phyloP scores from a whole-genome alignment of 1,140 invertebrate species.

The Drosophila malerkotliana region DNA sequence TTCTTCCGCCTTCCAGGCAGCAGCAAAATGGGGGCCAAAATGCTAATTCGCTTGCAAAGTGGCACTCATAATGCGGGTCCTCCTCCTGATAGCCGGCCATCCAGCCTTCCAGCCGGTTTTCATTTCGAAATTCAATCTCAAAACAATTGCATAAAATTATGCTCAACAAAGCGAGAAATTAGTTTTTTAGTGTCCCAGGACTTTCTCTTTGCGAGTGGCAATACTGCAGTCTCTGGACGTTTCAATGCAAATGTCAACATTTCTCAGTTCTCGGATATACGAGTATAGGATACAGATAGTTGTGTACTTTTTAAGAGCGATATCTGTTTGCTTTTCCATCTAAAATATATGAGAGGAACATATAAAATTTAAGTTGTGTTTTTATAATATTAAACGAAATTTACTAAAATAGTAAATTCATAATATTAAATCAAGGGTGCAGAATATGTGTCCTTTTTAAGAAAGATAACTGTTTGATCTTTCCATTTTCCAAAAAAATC shows the following conservation, averaged over 20 bases:
- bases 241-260: slow-evolving; percentile 15
- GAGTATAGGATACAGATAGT: background rate
- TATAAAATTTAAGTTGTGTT: too few relatives aligned
- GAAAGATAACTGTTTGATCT: too few relatives aligned
- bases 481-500: too few relatives aligned
- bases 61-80: slow-evolving; percentile 28
- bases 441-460: too few relatives aligned
- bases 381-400: too few relatives aligned
- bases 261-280: background rate
- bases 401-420: too few relatives aligned
- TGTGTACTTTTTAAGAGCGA: background rate
- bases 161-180: slow-evolving; percentile 72
- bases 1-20: slow-evolving; percentile 15
- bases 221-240: slow-evolving; percentile 17
- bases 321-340: background rate
- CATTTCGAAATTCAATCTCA: slow-evolving; percentile 57
- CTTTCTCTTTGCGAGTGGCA: background rate
- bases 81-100: background rate
- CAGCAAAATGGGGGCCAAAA: slow-evolving; percentile 6
- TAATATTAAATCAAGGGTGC: too few relatives aligned
- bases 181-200: slow-evolving; percentile 63
- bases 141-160: slow-evolving; percentile 81
- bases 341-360: too few relatives aligned
- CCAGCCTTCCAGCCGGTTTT: slow-evolving; percentile 11
- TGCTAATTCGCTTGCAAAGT: slow-evolving; percentile 18